A percentile compares a stretch with the other conserved stretches of the same genome.
Conservation (phyloP, 2,888 invertebrate genomes). For the Diarsia dahlii region DNA sequence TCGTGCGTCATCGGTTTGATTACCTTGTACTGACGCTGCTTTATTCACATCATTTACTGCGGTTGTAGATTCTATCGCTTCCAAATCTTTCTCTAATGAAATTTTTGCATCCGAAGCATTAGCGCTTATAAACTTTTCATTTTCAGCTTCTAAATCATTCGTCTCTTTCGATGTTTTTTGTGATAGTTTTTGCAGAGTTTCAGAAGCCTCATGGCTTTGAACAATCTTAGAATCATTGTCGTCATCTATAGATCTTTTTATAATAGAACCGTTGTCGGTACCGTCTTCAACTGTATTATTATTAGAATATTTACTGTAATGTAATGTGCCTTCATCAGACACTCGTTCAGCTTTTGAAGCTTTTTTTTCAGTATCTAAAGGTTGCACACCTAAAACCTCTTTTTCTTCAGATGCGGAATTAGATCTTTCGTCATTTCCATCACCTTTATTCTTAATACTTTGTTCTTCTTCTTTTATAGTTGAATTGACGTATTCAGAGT, state of each 20-base stretch:
- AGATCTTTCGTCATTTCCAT: conserved; percentile 38
- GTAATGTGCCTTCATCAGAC: conserved; percentile 1
- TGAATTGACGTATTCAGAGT: conserved; percentile 76
- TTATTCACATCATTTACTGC: not conserved
- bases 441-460: conserved; percentile 61
- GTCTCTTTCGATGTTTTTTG: not conserved
- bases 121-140: not conserved
- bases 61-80: conserved; percentile 4
- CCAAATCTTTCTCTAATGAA: not conserved
- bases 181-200: conserved; percentile 4
- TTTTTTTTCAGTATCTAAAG: conserved; percentile 51
- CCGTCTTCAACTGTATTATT: conserved; percentile 15
- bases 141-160: not conserved
- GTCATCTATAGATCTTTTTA: conserved; percentile 39
- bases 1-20: conserved; percentile 28
- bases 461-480: conserved; percentile 78
- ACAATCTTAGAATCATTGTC: not conserved
- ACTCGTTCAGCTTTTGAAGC: conserved; percentile 22
- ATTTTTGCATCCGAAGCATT: not conserved
- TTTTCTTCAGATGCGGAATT: conserved; percentile 40
- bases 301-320: conserved; percentile 11
- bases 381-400: conserved; percentile 48
- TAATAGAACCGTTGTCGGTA: conserved; percentile 24
- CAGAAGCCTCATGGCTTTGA: conserved; percentile 23
- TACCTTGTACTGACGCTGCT: not conserved